phyloP scores from a whole-genome alignment of 2,113 vertebrate species.

The Sinocyclocheilus maitianheensis region DNA sequence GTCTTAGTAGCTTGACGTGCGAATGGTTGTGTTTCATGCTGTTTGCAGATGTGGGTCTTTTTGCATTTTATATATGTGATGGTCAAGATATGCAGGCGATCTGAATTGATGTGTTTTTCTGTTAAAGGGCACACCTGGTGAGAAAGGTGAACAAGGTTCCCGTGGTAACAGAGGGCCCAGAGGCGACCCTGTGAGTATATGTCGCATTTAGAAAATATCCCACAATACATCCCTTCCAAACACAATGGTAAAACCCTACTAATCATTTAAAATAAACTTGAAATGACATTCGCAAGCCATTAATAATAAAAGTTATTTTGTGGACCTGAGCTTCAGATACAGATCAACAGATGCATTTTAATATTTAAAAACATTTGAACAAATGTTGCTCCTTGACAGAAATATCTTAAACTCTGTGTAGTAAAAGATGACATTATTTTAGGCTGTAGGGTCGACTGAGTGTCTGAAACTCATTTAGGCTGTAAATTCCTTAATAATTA shows the following conservation, averaged over 20 bases:
- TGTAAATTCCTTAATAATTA: no score
- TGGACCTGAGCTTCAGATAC: no score
- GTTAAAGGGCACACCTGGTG: constrained; percentile 82
- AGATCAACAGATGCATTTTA: no score
- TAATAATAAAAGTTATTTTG: not conserved
- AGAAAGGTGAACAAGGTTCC: constrained; percentile 84
- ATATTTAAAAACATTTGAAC: not conserved
- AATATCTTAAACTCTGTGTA: not conserved
- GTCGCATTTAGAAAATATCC: not conserved
- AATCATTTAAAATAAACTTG: not conserved
- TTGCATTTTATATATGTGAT: not conserved
- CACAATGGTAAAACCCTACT: not conserved
- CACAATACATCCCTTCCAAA: not conserved
- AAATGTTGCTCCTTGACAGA: constrained; percentile 13
- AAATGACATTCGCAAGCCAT: not conserved
- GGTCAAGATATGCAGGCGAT: constrained; percentile 53
- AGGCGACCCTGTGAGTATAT: constrained; percentile 80
- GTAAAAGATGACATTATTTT: not conserved
- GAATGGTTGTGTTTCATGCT: constrained; percentile 51
- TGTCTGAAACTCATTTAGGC: not conserved
- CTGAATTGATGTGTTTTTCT: not conserved
- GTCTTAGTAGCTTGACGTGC: not conserved
- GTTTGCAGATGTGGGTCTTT: not conserved
- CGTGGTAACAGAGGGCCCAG: constrained; percentile 83
- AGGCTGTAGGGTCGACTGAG: not conserved